phyloP scores from a whole-genome alignment of 2,797 vertebrate genomes.

The Mormyrops boulengeri region DNA sequence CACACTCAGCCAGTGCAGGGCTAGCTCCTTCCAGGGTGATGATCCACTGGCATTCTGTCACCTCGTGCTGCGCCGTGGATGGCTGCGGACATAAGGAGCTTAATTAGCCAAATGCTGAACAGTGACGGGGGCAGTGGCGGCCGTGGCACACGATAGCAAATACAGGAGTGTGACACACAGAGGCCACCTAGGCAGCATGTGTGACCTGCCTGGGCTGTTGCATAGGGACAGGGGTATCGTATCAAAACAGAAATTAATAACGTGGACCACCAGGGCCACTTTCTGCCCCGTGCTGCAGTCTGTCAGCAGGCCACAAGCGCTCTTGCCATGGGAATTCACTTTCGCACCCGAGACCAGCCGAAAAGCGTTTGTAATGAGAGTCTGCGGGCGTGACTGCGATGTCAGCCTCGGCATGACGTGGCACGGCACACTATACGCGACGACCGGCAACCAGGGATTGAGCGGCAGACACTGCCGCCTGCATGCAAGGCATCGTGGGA shows the following conservation, averaged over 20 bases:
- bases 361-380: neutral
- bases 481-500: neutral
- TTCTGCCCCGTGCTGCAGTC: neutral
- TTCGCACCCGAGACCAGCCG: neutral
- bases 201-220: neutral
- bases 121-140: neutral
- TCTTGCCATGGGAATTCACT: neutral
- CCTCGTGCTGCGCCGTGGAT: neutral
- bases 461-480: neutral
- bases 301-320: neutral
- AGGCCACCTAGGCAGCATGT: neutral
- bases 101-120: slow-evolving; percentile 1
- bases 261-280: neutral
- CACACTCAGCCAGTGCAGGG: neutral
- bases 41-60: neutral
- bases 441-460: neutral
- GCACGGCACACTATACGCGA: neutral
- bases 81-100: neutral
- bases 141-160: neutral
- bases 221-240: neutral
- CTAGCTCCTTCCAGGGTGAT: neutral
- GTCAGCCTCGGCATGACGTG: neutral
- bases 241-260: neutral
- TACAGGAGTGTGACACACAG: neutral
- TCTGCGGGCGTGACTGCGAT: neutral